phyloP scores from a whole-genome alignment of 1,140 invertebrate genomes.

The Brachionus rotundiformis region DNA sequence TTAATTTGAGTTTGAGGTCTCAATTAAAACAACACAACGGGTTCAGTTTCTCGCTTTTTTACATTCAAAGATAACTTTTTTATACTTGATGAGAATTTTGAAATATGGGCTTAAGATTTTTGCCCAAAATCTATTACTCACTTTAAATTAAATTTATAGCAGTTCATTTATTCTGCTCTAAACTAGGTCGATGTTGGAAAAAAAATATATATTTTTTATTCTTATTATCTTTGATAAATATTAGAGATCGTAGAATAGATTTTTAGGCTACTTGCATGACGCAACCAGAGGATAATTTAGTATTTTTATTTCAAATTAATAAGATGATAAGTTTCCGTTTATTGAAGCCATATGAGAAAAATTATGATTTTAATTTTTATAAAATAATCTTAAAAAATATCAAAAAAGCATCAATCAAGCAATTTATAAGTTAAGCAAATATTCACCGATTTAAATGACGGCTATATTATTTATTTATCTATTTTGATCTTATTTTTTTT shows the following conservation, averaged over 20 bases:
- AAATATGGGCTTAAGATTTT: constrained; percentile 2
- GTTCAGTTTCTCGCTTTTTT: background rate
- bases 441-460: background rate
- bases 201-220: background rate
- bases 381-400: background rate
- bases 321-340: background rate
- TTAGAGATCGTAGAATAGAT: background rate
- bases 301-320: background rate
- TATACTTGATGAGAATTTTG: background rate
- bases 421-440: constrained; percentile 16
- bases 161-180: background rate
- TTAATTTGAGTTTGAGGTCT: background rate
- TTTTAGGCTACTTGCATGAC: background rate
- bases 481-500: background rate
- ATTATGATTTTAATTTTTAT: constrained; percentile 6
- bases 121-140: background rate
- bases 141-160: background rate
- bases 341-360: background rate
- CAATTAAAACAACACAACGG: background rate
- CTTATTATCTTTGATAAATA: background rate
- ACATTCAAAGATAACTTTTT: background rate
- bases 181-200: background rate
- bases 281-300: background rate
- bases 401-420: background rate
- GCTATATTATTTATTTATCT: background rate